These are phyloP conservation scores for Alviniconcha strummeri DNA, from an alignment of 2,888 invertebrate genomes.

Conservation along the genomic window DNA sequence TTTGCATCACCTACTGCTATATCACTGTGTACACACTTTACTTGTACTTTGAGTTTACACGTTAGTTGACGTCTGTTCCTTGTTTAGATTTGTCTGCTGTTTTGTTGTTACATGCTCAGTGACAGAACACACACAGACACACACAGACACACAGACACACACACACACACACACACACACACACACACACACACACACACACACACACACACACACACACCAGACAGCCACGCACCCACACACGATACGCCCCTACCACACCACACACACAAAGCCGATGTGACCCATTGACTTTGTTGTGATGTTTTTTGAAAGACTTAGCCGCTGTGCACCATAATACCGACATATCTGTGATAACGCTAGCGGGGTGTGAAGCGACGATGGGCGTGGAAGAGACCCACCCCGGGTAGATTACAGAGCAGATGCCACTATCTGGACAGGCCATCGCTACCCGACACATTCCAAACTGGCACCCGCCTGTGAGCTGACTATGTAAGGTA, in stretches of 20 bases:
- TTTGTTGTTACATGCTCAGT: no score
- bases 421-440: no score
- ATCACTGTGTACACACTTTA: neutral
- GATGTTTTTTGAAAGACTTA: neutral
- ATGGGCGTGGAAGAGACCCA: no score
- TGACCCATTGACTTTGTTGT: neutral
- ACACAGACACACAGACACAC: neutral
- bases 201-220: neutral
- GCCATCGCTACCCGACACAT: no score
- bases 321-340: neutral
- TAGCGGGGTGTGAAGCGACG: neutral
- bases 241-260: neutral
- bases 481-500: no score
- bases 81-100: neutral
- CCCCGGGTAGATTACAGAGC: no score
- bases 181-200: neutral
- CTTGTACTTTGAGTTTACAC: neutral
- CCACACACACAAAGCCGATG: neutral
- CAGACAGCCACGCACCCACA: neutral
- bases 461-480: no score
- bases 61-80: neutral
- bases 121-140: constrained; percentile 1
- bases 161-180: neutral
- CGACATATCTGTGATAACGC: neutral
- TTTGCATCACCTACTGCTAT: neutral